Evolutionary conservation across 2,888 invertebrate genomes (phyloP).

Genomic region (Dasypogon diadema): DNA sequence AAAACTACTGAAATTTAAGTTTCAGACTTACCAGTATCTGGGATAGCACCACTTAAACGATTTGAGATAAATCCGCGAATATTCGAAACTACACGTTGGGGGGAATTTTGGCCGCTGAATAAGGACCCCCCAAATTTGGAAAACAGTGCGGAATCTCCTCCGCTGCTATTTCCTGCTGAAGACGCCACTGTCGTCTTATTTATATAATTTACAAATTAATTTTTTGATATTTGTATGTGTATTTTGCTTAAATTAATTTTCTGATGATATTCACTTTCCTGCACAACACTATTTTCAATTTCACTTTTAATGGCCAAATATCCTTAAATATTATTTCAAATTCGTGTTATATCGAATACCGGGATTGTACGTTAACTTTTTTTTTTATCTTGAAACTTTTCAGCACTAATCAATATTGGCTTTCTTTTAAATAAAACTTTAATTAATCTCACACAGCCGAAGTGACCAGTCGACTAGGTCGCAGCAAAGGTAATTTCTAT

Average conservation of each 20-base stretch:
- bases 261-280: neutral
- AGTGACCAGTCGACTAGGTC: constrained; percentile 68
- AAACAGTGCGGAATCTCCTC: constrained; percentile 74
- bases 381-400: constrained; percentile 19
- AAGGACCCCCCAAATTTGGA: constrained; percentile 77
- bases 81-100: constrained; percentile 79
- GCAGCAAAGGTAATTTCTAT: constrained; percentile 70
- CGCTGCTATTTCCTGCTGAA: constrained; percentile 68
- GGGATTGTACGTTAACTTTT: neutral
- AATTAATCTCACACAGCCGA: constrained; percentile 56
- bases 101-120: constrained; percentile 78
- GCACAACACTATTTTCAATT: neutral
- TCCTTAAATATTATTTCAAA: neutral
- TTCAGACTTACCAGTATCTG: constrained; percentile 78
- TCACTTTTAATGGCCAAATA: neutral
- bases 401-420: constrained; percentile 36
- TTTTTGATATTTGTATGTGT: neutral
- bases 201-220: neutral
- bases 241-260: neutral
- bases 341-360: neutral
- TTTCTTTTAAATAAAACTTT: constrained; percentile 54
- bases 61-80: constrained; percentile 79
- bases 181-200: constrained; percentile 67
- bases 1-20: neutral
- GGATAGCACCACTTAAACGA: constrained; percentile 77